Evolutionary conservation across 2,888 invertebrate genomes (phyloP).

Genomic region (Buathra laborator): DNA sequence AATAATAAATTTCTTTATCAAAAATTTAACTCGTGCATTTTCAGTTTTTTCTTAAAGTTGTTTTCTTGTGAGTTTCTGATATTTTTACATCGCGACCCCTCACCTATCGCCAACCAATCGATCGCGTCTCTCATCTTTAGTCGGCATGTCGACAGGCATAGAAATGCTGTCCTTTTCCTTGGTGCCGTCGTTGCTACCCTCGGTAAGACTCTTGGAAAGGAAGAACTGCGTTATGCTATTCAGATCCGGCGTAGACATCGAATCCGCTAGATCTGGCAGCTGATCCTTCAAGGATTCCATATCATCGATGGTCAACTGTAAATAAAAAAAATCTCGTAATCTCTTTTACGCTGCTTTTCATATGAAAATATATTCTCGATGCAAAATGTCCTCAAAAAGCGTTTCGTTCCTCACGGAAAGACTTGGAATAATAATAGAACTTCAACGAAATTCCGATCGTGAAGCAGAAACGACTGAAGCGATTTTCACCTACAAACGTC

Average conservation of each 20-base stretch:
- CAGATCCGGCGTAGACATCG: slow-evolving; percentile 90
- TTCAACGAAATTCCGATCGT: too few species aligned
- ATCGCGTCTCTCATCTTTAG: slow-evolving; percentile 79
- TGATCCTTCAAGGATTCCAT: slow-evolving; percentile 88
- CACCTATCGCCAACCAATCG: slow-evolving; percentile 82
- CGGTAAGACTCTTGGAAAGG: slow-evolving; percentile 85
- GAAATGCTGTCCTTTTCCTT: slow-evolving; percentile 80
- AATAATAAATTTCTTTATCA: neutral
- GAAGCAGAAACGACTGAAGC: too few species aligned
- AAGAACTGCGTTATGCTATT: slow-evolving; percentile 91
- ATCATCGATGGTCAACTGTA: slow-evolving; percentile 85
- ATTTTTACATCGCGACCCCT: slow-evolving; percentile 41
- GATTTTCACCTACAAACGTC: too few species aligned
- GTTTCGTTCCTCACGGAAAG: too few species aligned
- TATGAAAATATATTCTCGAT: too few species aligned
- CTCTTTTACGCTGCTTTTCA: too few species aligned
- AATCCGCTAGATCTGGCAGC: slow-evolving; percentile 89
- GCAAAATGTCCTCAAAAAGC: too few species aligned
- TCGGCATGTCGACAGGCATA: slow-evolving; percentile 76
- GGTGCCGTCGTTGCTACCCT: slow-evolving; percentile 76
- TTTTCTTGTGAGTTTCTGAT: neutral
- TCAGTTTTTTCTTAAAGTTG: neutral
- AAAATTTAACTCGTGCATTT: neutral
- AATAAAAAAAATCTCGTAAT: slow-evolving; percentile 22
- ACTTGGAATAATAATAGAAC: too few species aligned